Evolutionary conservation across 2,113 vertebrate genomes (phyloP).

Genomic region (Peromyscus californicus): DNA sequence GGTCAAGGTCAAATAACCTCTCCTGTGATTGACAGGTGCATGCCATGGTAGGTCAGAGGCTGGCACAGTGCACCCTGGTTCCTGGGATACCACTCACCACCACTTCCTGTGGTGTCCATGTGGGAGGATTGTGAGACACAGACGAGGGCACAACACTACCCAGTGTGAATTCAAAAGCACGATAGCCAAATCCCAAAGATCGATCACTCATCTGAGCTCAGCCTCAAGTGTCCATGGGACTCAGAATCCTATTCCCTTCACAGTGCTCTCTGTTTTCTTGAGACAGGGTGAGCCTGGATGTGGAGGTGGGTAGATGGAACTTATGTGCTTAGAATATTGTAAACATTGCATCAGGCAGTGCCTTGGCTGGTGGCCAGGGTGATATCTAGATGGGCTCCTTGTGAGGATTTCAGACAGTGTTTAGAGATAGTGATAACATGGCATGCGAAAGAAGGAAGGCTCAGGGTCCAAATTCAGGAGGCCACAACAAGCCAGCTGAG

Average conservation of each 20-base stretch:
- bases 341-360: rapidly evolving
- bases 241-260: background rate
- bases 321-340: background rate
- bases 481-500: too few relatives aligned
- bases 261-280: rapidly evolving
- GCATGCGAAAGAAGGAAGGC: too few relatives aligned
- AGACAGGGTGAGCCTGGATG: background rate
- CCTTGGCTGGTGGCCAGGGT: background rate
- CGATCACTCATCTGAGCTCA: background rate
- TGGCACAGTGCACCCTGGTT: too few relatives aligned
- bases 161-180: background rate
- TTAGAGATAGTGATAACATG: background rate
- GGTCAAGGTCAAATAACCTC: rapidly evolving
- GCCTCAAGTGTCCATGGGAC: too few relatives aligned
- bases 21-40: background rate
- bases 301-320: background rate
- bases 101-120: background rate
- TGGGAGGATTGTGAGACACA: rapidly evolving
- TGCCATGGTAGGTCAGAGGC: too few relatives aligned
- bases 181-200: rapidly evolving
- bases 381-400: background rate
- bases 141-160: rapidly evolving
- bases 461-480: too few relatives aligned
- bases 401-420: background rate
- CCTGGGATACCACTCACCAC: too few relatives aligned